A percentile compares a stretch with the other conserved stretches of the same genome.
phyloP scores from a whole-genome alignment of 2,888 invertebrate species.

The Tenthredo livida region DNA sequence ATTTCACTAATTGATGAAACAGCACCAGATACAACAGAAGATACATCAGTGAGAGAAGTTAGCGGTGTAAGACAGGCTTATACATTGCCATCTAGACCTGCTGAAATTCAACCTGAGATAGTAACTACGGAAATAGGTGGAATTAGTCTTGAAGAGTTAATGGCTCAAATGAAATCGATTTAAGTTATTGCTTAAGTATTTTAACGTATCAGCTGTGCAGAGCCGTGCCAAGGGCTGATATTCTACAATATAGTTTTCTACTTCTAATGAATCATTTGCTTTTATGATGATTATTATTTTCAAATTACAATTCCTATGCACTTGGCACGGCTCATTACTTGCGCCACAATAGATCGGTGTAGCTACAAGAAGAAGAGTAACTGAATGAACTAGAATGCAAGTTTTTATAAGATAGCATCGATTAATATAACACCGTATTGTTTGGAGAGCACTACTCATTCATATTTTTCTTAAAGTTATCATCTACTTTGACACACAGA shows the following conservation, averaged over 20 bases:
- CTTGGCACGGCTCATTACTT: neutral
- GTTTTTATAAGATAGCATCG: neutral
- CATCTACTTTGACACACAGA: neutral
- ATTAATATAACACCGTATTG: neutral
- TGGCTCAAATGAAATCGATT: slow-evolving; percentile 95
- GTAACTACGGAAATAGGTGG: slow-evolving; percentile 80
- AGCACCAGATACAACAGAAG: slow-evolving; percentile 78
- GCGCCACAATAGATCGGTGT: neutral
- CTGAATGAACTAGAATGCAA: slow-evolving; percentile 1
- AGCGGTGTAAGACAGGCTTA: slow-evolving; percentile 85
- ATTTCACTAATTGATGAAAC: slow-evolving; percentile 88
- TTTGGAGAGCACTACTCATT: neutral
- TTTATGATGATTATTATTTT: neutral
- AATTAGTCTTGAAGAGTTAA: slow-evolving; percentile 91
- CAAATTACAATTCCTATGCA: neutral
- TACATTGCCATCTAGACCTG: slow-evolving; percentile 81
- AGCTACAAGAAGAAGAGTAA: neutral
- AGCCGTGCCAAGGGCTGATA: neutral
- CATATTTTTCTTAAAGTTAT: neutral
- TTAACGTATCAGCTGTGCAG: neutral
- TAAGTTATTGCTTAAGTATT: slow-evolving; percentile 76
- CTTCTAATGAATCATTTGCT: neutral
- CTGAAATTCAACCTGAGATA: slow-evolving; percentile 77
- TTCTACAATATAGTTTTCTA: neutral
- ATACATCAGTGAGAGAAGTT: slow-evolving; percentile 64